Evolutionary conservation across 2,113 vertebrate species (phyloP).

Genomic region (Psophia crepitans): DNA sequence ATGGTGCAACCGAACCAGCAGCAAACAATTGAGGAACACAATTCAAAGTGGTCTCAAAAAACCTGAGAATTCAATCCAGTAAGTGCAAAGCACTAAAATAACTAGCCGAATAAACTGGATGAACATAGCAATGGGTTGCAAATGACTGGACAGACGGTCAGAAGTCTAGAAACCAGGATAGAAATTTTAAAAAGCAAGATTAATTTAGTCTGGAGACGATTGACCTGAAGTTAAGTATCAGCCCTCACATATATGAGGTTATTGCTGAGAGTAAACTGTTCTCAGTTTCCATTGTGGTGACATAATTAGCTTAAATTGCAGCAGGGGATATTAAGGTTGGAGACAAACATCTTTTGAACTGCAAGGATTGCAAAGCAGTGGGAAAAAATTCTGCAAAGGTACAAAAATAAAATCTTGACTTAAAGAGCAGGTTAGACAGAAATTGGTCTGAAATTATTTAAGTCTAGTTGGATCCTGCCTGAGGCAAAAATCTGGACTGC

Average conservation of each 20-base stretch:
- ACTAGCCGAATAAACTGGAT: neutral
- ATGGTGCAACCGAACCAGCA: neutral
- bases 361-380: neutral
- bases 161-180: neutral
- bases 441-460: neutral
- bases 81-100: neutral
- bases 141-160: neutral
- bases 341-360: neutral
- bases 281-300: neutral
- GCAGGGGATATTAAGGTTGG: neutral
- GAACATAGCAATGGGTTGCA: neutral
- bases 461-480: neutral
- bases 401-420: neutral
- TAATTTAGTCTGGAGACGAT: neutral
- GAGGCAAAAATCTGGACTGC: neutral
- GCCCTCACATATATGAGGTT: neutral
- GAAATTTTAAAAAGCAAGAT: neutral
- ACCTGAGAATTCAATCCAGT: neutral
- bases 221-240: neutral
- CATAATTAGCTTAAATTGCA: neutral
- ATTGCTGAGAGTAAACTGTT: neutral
- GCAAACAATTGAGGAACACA: neutral
- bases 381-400: neutral
- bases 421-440: neutral
- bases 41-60: neutral